Conservation (phyloP, 2,888 invertebrate species). For the Dryobotodes eremita region DNA sequence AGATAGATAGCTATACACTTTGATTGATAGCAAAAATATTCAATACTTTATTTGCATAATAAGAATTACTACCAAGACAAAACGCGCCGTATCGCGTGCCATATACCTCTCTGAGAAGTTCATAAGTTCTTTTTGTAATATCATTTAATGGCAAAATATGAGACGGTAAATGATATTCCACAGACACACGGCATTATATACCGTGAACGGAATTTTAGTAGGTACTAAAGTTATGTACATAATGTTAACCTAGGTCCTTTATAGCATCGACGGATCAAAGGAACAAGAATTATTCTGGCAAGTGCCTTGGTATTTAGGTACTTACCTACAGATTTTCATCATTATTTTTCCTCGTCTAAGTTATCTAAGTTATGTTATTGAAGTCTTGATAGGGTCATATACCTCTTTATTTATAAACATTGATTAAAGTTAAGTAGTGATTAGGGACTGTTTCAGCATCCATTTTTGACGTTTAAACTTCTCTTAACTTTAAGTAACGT, state of each 20-base stretch:
- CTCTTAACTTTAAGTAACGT: too few species aligned
- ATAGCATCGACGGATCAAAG: constrained; percentile 25
- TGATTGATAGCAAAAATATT: not conserved
- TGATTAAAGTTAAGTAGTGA: too few species aligned
- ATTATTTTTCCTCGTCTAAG: not conserved
- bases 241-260: constrained; percentile 21
- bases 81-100: constrained; percentile 49
- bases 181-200: constrained; percentile 50
- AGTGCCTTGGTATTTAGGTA: not conserved
- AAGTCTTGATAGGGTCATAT: too few species aligned
- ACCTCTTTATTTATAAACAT: too few species aligned
- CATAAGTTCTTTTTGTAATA: constrained; percentile 57
- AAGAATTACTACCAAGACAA: constrained; percentile 30
- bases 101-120: constrained; percentile 45
- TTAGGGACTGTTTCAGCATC: too few species aligned
- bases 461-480: too few species aligned
- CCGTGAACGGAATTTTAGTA: constrained; percentile 30
- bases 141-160: constrained; percentile 60
- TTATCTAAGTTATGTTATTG: too few species aligned
- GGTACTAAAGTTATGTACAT: constrained; percentile 39
- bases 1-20: not conserved
- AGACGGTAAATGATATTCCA: constrained; percentile 53
- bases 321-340: not conserved
- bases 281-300: not conserved
- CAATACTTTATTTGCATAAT: constrained; percentile 9